Base-by-base conservation (phyloP, 2,113 vertebrate genomes). In the Pedetes capensis region DNA sequence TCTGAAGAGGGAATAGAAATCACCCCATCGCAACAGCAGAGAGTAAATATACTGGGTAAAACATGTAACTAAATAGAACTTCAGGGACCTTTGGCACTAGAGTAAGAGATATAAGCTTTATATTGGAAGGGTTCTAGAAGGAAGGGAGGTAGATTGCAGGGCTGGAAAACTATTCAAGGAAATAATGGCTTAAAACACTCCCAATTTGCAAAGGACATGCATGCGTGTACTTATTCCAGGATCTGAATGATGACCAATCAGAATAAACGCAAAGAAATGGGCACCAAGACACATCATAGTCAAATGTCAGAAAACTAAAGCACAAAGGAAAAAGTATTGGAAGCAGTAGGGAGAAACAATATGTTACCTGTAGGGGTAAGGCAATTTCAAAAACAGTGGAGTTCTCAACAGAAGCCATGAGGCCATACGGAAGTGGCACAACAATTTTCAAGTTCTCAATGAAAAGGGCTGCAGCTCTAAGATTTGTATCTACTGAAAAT, bases 361-460 rank as follows among this genome's bases (percentile, higher is more conserved):
- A 82, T 39, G 27, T 75, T 86, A 53, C 61, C 44, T 71, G 5
- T 23, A 37, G 14, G 6, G 25, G 37, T 79, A 79, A 91, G 80
- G 20, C 49, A 92, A 66, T 86, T 93, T 63, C 29, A 76, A 69
- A 84, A 75, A 22, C 68, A 75, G 66, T 55, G 8, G 27, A 74
- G 10, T 76, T 87, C 37, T 81, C 20, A 34, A 22, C 66, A 63
- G 51, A 68, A 86, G 61, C 74, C 39, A 32, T 3, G 8, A 85
- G 39, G 47, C n/a, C n/a, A 20, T 14, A 59, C 25, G 11, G 53
- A 78, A 68, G 11, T 49, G 47, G 3, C 47, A 87, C 18, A 57
- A 16, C 42, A 91, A 63, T 96, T 87, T 61, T 94, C 83, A 69
- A n/a, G 92, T 87, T 87, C 51, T 71, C 53, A 94, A 78, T 37